These are phyloP conservation scores for Heteromormyrus szaboi DNA, from an alignment of 2,797 vertebrate genomes.

Conservation along the genomic window DNA sequence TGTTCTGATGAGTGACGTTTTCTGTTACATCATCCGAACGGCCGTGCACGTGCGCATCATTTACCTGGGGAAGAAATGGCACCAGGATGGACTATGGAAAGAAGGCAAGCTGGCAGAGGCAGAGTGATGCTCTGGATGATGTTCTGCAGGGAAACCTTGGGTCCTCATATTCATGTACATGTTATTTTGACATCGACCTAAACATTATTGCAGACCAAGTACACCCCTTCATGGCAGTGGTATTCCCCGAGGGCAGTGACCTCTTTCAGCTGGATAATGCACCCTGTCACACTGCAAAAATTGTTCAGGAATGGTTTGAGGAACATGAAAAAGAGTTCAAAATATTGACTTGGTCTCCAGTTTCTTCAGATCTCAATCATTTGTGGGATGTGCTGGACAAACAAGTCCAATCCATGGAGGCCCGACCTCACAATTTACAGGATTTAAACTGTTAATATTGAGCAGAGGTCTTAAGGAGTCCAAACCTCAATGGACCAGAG, in stretches of 20 bases:
- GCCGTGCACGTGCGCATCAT: background rate
- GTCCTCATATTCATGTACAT: background rate
- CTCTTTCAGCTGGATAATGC: background rate
- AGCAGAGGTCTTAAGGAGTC: background rate
- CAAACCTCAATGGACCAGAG: background rate
- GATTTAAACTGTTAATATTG: background rate
- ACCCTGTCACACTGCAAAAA: background rate
- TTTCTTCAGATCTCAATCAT: background rate
- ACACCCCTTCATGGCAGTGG: background rate
- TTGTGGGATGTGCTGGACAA: background rate
- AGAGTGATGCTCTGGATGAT: background rate
- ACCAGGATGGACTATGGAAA: background rate
- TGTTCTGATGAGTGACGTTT: background rate
- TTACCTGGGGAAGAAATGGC: background rate
- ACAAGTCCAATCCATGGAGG: background rate
- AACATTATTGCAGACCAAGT: background rate
- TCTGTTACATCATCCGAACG: background rate
- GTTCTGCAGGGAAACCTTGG: background rate
- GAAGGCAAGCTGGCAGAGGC: background rate
- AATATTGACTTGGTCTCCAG: background rate
- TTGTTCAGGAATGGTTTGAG: background rate
- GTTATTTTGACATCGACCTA: background rate
- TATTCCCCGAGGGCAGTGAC: background rate
- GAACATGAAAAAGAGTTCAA: background rate
- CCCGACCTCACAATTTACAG: background rate